These are phyloP conservation scores for Dermochelys coriacea DNA, from an alignment of 2,797 vertebrate genomes.

Conservation along the genomic window DNA sequence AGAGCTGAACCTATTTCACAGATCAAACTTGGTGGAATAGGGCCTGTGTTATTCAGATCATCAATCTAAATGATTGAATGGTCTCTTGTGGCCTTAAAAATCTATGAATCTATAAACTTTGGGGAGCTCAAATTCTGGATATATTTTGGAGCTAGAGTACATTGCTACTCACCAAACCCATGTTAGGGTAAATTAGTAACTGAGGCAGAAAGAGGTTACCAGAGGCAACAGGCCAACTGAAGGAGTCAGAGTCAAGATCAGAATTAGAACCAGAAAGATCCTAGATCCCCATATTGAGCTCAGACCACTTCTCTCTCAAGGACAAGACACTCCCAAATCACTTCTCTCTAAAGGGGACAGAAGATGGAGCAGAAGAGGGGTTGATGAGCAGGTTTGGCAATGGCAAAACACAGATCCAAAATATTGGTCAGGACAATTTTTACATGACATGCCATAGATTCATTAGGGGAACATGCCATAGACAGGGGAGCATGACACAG, in stretches of 20 bases:
- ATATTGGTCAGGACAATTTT: neutral
- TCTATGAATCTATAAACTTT: neutral
- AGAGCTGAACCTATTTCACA: neutral
- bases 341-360: accelerated
- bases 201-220: neutral
- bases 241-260: neutral
- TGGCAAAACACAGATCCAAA: neutral
- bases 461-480: neutral
- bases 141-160: neutral
- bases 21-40: neutral
- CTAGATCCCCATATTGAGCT: neutral
- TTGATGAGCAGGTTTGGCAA: neutral
- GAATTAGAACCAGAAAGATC: neutral
- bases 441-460: neutral
- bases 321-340: neutral
- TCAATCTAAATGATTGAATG: neutral
- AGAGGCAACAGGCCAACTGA: neutral
- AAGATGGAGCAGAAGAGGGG: neutral
- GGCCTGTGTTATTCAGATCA: neutral
- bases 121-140: neutral
- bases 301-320: neutral
- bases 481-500: neutral
- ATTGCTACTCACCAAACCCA: neutral
- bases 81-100: neutral
- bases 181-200: neutral